Conservation (phyloP, 2,888 invertebrate species). For the Ditula angustiorana region DNA sequence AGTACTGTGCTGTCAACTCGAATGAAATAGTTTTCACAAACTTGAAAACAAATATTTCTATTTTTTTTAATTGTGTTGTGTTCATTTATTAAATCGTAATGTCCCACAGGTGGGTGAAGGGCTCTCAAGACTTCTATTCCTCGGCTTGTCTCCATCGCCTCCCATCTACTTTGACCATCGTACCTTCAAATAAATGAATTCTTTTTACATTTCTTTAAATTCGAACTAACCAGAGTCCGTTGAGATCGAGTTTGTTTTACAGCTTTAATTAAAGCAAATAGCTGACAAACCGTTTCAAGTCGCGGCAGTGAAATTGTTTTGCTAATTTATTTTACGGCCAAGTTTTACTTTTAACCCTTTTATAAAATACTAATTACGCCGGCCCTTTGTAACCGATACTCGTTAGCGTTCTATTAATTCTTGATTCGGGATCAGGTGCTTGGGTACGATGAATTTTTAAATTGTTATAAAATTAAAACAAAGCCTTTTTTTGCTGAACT, state of each 20-base stretch:
- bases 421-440: slow-evolving; percentile 14
- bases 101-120: too few relatives aligned
- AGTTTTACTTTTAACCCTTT: slow-evolving; percentile 31
- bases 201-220: neutral
- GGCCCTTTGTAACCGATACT: slow-evolving; percentile 32
- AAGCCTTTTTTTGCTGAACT: neutral
- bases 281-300: slow-evolving; percentile 46
- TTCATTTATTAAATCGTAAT: too few relatives aligned
- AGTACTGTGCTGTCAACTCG: too few relatives aligned
- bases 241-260: slow-evolving; percentile 44
- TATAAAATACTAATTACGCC: slow-evolving; percentile 33
- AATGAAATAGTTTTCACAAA: too few relatives aligned
- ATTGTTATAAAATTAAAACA: neutral
- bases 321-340: slow-evolving; percentile 51
- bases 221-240: slow-evolving; percentile 19
- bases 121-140: too few relatives aligned
- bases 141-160: too few relatives aligned
- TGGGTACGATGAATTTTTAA: slow-evolving; percentile 3
- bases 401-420: slow-evolving; percentile 22
- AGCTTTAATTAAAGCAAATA: slow-evolving; percentile 56
- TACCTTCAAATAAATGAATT: neutral
- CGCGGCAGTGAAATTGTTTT: slow-evolving; percentile 52
- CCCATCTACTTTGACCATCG: neutral
- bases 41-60: too few relatives aligned
- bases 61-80: too few relatives aligned